Evolutionary conservation across 2,888 invertebrate genomes (phyloP).

Genomic region (Phengaris alcon): DNA sequence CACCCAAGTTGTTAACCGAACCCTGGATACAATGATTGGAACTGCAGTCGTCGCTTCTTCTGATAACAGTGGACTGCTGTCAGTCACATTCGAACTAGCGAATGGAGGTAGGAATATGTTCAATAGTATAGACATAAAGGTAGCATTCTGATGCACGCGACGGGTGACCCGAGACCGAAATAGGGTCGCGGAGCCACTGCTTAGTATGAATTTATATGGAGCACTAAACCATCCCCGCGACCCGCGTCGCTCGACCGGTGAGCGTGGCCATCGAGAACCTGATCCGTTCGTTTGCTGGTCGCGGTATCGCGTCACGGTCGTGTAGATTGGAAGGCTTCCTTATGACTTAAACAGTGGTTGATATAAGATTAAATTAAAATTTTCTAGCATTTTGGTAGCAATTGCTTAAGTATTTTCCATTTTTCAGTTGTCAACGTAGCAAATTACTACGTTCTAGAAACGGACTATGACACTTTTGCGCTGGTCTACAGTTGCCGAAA

Average conservation of each 20-base stretch:
- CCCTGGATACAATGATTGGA: slow-evolving; percentile 71
- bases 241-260: no score
- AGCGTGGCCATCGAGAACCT: no score
- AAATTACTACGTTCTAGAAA: slow-evolving; percentile 56
- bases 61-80: slow-evolving; percentile 72
- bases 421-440: slow-evolving; percentile 45
- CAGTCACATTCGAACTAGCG: slow-evolving; percentile 73
- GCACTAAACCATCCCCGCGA: no score
- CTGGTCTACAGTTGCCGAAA: slow-evolving; percentile 61
- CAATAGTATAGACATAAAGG: not conserved
- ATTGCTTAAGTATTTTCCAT: not conserved
- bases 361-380: not conserved
- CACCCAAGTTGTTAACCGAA: slow-evolving; percentile 59
- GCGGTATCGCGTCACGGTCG: no score
- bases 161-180: no score
- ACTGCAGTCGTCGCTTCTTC: slow-evolving; percentile 62
- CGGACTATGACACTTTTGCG: slow-evolving; percentile 60
- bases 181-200: no score
- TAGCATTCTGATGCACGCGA: not conserved
- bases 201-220: no score
- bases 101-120: slow-evolving; percentile 57
- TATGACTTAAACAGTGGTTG: not conserved
- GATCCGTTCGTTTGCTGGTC: no score
- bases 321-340: no score
- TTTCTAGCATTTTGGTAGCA: not conserved